Base-by-base conservation (phyloP, 2,113 vertebrate species). In the Lophochroa leadbeateri region DNA sequence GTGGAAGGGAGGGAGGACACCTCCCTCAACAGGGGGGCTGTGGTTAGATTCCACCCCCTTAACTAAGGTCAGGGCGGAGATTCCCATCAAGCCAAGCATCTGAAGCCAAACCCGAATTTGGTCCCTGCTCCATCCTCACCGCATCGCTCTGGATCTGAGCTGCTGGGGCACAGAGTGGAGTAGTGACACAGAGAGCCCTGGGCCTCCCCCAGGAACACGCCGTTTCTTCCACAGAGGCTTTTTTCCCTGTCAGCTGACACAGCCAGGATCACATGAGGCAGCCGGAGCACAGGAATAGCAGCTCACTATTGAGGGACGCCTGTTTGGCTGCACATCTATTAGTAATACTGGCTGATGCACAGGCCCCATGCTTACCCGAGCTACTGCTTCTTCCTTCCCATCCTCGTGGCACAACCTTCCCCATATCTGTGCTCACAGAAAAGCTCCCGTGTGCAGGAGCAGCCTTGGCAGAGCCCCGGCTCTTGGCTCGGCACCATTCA, bases 221-320 rank as follows among this genome's bases (percentile, higher is more conserved):
- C 0, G 0, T 63, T 92, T 84, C 90, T 82, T 94, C 96, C 88
- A 55, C 9, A 46, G 35, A n/a, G 64, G 53, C 47, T 27, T 74
- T 87, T 80, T 95, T 95, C 16, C 75, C 86, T 24, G 25, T 81
- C 88, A 96, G 95, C 76, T 97, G 96, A 83, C 82, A 81, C 19
- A 58, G 85, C 85, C 94, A 89, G 70, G 67, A 41, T 96, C 94
- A 96, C 96, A 91, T 0, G 64, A 75, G 86, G 24, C 55, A 68
- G 44, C 44, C 46, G 11, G 69, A 39, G 72, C 55, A 81, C 86
- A 44, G 81, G 88, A 88, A 86, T 2, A 88, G 76, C 46, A 86
- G 76, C 49, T 90, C 7, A 1, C 64, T 70, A 11, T 65, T 81
- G 52, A 47, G 69, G 72, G 39, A 43, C 0, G 64, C 39, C 63